Evolutionary conservation across 2,888 invertebrate genomes (phyloP).

Genomic region (Hybos culiciformis): DNA sequence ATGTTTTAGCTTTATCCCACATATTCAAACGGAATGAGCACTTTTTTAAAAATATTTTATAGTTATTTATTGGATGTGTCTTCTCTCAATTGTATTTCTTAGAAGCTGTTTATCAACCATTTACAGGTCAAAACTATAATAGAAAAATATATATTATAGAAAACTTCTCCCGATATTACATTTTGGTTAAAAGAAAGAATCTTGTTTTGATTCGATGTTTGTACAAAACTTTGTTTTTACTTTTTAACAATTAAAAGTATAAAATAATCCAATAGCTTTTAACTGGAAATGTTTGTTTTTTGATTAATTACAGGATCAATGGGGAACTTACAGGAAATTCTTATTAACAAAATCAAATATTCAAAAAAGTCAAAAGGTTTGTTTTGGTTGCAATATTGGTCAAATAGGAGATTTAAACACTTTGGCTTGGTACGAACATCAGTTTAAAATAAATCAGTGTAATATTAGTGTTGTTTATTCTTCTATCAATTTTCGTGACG

Average conservation of each 20-base stretch:
- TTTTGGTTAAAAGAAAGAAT: too few relatives aligned
- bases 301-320: slow-evolving; percentile 18
- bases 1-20: too few relatives aligned
- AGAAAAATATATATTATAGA: too few relatives aligned
- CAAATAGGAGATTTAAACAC: slow-evolving; percentile 72
- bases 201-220: too few relatives aligned
- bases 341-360: slow-evolving; percentile 31
- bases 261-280: neutral
- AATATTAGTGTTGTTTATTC: slow-evolving; percentile 42
- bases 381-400: slow-evolving; percentile 58
- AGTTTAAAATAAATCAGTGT: slow-evolving; percentile 39
- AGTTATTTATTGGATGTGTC: too few relatives aligned
- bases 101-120: too few relatives aligned
- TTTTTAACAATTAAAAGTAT: neutral
- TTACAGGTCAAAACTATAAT: too few relatives aligned
- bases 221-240: too few relatives aligned
- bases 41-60: too few relatives aligned
- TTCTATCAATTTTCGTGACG: slow-evolving; percentile 78
- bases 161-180: too few relatives aligned
- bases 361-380: slow-evolving; percentile 13
- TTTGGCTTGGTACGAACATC: slow-evolving; percentile 61
- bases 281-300: neutral
- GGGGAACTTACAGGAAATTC: slow-evolving; percentile 67
- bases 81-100: too few relatives aligned
- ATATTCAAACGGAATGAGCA: too few relatives aligned